Evolutionary conservation across 2,797 vertebrate genomes (phyloP).

Genomic region (Melanogrammus aeglefinus): DNA sequence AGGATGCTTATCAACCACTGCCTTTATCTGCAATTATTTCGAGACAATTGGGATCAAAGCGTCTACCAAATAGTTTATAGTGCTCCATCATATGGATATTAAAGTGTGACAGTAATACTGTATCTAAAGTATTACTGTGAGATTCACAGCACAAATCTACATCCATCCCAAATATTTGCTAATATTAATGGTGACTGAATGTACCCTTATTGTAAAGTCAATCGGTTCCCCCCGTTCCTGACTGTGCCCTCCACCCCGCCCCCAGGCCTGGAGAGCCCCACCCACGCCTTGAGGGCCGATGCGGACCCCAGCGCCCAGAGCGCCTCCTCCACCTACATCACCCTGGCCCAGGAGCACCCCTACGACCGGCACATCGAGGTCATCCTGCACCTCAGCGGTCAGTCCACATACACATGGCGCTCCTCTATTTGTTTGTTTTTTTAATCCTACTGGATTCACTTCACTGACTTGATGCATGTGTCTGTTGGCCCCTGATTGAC

Average conservation of each 20-base stretch:
- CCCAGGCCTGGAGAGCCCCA: constrained; percentile 91
- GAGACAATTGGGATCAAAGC: background rate
- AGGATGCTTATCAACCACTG: background rate
- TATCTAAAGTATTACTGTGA: no score
- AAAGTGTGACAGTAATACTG: background rate
- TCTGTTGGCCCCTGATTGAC: background rate
- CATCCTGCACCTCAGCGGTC: constrained; percentile 91
- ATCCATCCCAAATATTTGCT: no score
- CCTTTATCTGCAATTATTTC: background rate
- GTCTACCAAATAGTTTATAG: background rate
- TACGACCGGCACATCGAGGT: constrained; percentile 91
- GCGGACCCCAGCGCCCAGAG: constrained; percentile 85
- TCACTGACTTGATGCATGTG: background rate
- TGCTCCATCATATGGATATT: background rate
- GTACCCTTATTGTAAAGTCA: background rate
- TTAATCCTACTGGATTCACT: background rate
- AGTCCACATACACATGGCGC: constrained; percentile 42
- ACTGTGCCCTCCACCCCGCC: background rate
- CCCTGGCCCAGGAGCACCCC: constrained; percentile 86
- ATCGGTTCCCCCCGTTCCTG: background rate
- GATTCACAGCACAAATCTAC: no score
- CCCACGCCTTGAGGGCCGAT: constrained; percentile 88
- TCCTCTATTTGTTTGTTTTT: background rate
- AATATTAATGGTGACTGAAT: no score
- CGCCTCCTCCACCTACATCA: constrained; percentile 89